phyloP scores from a whole-genome alignment of 2,888 invertebrate genomes.

The Cephalotes varians region DNA sequence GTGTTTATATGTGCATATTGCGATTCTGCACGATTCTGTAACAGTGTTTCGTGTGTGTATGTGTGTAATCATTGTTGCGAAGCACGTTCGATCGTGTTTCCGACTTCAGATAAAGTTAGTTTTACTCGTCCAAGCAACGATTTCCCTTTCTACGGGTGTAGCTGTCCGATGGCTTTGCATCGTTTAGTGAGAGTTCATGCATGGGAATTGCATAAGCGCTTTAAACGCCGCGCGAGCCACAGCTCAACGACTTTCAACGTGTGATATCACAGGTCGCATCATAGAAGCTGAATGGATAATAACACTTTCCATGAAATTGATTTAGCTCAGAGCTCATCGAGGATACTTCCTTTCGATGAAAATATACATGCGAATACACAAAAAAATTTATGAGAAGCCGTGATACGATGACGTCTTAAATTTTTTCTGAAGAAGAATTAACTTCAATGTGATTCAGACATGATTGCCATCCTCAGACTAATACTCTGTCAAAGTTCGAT shows the following conservation, averaged over 20 bases:
- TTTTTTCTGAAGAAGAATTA: not conserved
- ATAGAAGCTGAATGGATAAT: not conserved
- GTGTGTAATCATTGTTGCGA: not conserved
- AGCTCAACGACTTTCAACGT: not conserved
- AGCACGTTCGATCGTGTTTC: conserved; percentile 31
- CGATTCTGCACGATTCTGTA: not conserved
- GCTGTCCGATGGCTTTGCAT: conserved; percentile 31
- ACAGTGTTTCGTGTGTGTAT: not conserved
- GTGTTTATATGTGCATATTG: not conserved
- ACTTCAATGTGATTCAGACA: not conserved
- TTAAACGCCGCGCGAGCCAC: conserved; percentile 21
- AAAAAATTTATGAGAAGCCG: not conserved
- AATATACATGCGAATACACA: not conserved
- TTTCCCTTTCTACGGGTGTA: conserved; percentile 62
- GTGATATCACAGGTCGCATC: conserved; percentile 25
- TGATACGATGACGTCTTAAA: not conserved
- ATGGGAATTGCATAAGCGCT: conserved; percentile 38
- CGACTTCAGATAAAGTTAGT: conserved; percentile 58
- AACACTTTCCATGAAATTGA: conserved; percentile 23
- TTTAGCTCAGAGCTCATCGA: not conserved
- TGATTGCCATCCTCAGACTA: not conserved
- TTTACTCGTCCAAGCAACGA: conserved; percentile 33
- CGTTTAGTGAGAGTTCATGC: conserved; percentile 39
- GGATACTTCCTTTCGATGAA: not conserved
- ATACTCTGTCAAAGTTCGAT: not conserved